A percentile compares a stretch with the other conserved stretches of the same genome.
Evolutionary conservation across 23 tunicate genomes (phyloP).

Genomic region (Halocynthia aurantium): DNA sequence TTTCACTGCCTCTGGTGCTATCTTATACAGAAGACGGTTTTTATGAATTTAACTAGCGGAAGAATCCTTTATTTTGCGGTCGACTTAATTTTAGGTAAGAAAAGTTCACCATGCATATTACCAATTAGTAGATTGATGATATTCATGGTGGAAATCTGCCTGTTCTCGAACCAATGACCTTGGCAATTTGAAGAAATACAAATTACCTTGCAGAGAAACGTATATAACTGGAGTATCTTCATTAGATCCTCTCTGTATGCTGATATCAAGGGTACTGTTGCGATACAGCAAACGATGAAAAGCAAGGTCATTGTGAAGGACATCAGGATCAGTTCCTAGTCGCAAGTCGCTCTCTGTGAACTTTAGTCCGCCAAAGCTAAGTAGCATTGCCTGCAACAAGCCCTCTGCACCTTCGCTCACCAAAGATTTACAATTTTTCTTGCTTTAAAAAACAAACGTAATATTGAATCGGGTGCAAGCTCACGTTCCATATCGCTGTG

Average conservation of each 20-base stretch:
- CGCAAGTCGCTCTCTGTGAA: conserved; percentile 74
- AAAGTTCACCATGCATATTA: too few species aligned
- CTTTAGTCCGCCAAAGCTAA: conserved; percentile 88
- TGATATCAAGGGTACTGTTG: conserved; percentile 52
- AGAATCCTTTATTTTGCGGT: too few species aligned
- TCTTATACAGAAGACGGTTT: too few species aligned
- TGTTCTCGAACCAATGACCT: not conserved
- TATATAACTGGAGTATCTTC: conserved; percentile 37
- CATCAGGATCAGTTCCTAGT: conserved; percentile 67
- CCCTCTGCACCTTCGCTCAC: conserved; percentile 99
- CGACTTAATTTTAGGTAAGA: too few species aligned
- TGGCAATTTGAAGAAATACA: not conserved
- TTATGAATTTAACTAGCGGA: too few species aligned
- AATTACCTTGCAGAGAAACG: conserved; percentile 35
- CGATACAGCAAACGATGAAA: conserved; percentile 61
- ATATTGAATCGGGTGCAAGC: not conserved
- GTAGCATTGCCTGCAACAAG: conserved; percentile 85
- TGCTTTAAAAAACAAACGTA: conserved; percentile 18
- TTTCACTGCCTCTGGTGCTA: too few species aligned
- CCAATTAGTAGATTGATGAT: too few species aligned
- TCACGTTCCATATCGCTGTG: not conserved
- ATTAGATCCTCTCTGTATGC: conserved; percentile 3
- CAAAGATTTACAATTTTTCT: conserved; percentile 53
- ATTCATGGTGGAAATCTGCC: too few species aligned
- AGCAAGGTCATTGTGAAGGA: conserved; percentile 86